A percentile compares a stretch with the other conserved stretches of the same genome.
Conservation (phyloP, 2,113 vertebrate species). For the Asarcornis scutulata region DNA sequence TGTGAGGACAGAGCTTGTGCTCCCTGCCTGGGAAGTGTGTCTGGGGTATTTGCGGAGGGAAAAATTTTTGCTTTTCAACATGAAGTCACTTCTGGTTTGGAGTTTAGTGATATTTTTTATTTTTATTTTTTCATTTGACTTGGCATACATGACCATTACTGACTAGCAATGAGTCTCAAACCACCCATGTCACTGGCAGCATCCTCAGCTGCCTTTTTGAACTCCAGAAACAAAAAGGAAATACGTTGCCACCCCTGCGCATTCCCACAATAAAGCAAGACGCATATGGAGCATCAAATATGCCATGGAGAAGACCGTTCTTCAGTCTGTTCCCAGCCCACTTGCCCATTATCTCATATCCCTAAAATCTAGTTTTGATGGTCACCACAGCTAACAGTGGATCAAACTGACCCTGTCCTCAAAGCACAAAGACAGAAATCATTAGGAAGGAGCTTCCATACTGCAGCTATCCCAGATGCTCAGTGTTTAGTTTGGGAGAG, state of each 20-base stretch:
- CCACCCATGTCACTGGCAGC: not conserved
- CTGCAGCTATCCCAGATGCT: not conserved
- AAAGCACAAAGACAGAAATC: not conserved
- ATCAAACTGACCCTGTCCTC: not conserved
- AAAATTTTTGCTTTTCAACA: not conserved
- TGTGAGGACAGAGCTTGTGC: rapidly evolving
- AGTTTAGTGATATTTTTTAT: not conserved
- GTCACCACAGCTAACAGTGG: not conserved
- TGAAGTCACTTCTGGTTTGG: rapidly evolving
- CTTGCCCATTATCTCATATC: not conserved
- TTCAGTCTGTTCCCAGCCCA: not conserved
- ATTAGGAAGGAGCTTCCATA: not conserved
- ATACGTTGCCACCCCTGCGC: not conserved
- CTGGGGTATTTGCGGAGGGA: not conserved
- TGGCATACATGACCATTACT: not conserved
- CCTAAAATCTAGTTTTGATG: not conserved
- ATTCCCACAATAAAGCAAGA: not conserved
- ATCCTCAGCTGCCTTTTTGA: not conserved
- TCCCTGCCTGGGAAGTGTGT: not conserved
- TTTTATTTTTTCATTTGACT: not conserved
- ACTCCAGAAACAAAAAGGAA: not conserved
- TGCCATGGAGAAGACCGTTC: not conserved
- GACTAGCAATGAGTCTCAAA: not conserved
- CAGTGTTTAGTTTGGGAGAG: rapidly evolving
- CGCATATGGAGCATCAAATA: not conserved